A percentile compares a stretch with the other conserved stretches of the same genome.
Evolutionary conservation across 2,888 invertebrate species (phyloP).

Genomic region (Bembecia ichneumoniformis): DNA sequence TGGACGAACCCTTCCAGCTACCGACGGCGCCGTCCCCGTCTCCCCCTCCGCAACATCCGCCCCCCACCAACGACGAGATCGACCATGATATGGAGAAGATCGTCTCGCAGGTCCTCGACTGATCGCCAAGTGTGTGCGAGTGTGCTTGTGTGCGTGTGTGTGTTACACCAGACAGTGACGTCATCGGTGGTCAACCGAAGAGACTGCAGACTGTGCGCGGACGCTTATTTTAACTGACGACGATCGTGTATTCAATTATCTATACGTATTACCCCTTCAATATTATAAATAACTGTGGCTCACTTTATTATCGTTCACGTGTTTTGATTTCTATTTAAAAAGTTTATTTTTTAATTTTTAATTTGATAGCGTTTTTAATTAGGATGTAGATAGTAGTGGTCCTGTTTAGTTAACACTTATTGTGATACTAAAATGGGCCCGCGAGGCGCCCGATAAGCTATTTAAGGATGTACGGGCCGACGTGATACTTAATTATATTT

Average conservation of each 20-base stretch:
- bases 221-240: slow-evolving; percentile 12
- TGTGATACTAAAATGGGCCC: slow-evolving; percentile 65
- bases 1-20: slow-evolving; percentile 73
- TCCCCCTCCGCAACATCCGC: slow-evolving; percentile 27
- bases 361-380: background rate
- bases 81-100: slow-evolving; percentile 85
- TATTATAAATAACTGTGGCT: background rate
- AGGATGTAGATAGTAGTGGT: slow-evolving; percentile 19
- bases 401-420: slow-evolving; percentile 58
- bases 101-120: slow-evolving; percentile 78
- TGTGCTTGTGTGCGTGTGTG: background rate
- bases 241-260: slow-evolving; percentile 3
- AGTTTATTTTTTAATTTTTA: background rate
- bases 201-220: slow-evolving; percentile 7
- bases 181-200: too few relatives aligned
- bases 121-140: slow-evolving; percentile 21
- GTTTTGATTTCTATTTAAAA: background rate
- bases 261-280: background rate
- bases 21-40: slow-evolving; percentile 37
- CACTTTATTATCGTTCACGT: slow-evolving; percentile 2
- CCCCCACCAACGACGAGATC: slow-evolving; percentile 65
- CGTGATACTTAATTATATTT: slow-evolving; percentile 4
- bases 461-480: slow-evolving; percentile 29
- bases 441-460: slow-evolving; percentile 52
- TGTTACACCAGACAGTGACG: slow-evolving; percentile 5